Evolutionary conservation across 2,797 vertebrate genomes (phyloP), one percentile per base, ranked within the genome.

Genomic region (Pangasius macronema): DNA sequence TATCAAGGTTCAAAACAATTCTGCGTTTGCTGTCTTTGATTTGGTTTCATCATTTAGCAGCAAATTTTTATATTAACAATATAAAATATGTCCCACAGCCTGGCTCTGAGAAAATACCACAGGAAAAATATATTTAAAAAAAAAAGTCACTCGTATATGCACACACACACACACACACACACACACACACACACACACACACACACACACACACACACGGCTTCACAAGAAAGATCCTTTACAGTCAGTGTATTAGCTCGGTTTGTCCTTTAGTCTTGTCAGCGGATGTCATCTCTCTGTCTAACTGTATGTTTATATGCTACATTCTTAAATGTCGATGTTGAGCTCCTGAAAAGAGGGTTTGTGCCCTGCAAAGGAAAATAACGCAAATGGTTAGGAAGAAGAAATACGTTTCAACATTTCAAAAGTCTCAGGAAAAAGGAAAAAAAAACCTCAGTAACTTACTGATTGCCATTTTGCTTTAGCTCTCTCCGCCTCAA

Each of bases 281-380:
- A 91, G 70, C 49, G 83, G 72, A 95, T 92, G 65, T 93, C 88
- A 33, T 85, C 94, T 92, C 95, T 96, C 89, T 96, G 95, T 91
- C 93, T 96, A 87, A 96, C 94, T 80, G 94, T 93, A 85, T 96
- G 97, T 93, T 96, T 98, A 93, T 99, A 99, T 85, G 98, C 98
- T 87, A 99, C 95, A 63, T 99, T 99, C 97, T 97, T 98, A 92
- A 99, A 99, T 27, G 99, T 99, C 77, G 97, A 97, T 22, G 97
- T 99, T 2, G 99, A 99, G 77, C 98, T 98, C 95, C 91, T 96
- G 94, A 99, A 99, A 87, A 99, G 93, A 87, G 99, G 99, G 92
- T 99, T 99, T 91, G 97, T 99, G 90, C 97, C 97, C 99, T 99
- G 81, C 16, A 83, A 86, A 49, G 39, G 81, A 33, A 82, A 87